Evolutionary conservation across 2,888 invertebrate species (phyloP).

Genomic region (Drosophila buzzatii): DNA sequence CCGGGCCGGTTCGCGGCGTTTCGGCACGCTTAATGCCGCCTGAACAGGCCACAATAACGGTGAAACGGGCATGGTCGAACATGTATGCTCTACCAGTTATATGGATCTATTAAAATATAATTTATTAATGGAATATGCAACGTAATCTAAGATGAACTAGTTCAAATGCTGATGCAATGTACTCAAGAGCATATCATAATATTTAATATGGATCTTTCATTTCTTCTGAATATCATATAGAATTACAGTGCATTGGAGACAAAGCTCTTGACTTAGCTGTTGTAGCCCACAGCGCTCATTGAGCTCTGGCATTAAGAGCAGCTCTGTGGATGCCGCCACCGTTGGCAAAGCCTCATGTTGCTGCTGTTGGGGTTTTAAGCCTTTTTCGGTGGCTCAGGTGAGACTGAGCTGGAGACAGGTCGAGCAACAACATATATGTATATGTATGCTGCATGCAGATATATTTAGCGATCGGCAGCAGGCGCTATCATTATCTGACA

Average conservation of each 20-base stretch:
- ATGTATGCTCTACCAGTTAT: constrained; percentile 20
- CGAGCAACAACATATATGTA: constrained; percentile 21
- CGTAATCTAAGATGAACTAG: too few species aligned
- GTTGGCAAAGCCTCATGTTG: constrained; percentile 21
- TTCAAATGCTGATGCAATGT: too few species aligned
- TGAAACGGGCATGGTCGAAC: not conserved
- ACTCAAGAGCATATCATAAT: too few species aligned
- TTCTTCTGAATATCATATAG: too few species aligned
- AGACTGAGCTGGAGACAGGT: constrained; percentile 29
- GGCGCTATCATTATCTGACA: constrained; percentile 82
- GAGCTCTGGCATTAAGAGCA: constrained; percentile 3
- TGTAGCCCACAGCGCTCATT: not conserved
- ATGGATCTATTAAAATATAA: too few species aligned
- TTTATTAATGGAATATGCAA: too few species aligned
- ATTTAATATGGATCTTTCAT: too few species aligned
- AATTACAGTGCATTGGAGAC: not conserved
- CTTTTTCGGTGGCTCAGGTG: constrained; percentile 34
- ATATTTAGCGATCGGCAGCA: constrained; percentile 60
- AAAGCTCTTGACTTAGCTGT: constrained; percentile 8
- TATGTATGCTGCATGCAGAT: constrained; percentile 35
- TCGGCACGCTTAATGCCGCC: constrained; percentile 63
- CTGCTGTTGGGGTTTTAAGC: constrained; percentile 21
- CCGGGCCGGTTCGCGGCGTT: constrained; percentile 28
- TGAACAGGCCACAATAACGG: constrained; percentile 38
- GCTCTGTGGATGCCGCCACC: constrained; percentile 48